Conservation (phyloP, 1,140 invertebrate species). For the Microplitis demolitor region DNA sequence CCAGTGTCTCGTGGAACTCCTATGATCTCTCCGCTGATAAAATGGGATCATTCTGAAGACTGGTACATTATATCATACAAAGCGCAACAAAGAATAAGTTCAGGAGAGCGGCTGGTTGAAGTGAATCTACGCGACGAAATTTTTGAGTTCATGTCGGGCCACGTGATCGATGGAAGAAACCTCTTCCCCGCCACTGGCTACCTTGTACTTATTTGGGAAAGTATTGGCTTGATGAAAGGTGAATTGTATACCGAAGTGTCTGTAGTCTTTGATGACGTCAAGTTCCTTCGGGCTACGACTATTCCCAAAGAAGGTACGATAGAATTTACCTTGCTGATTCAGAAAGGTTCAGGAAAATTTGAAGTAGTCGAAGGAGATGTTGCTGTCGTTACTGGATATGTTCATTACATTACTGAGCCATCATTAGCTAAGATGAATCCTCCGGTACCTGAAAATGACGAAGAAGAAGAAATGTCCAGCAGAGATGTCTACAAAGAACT, state of each 20-base stretch:
- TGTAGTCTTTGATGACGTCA: constrained; percentile 86
- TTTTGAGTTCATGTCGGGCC: constrained; percentile 79
- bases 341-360: constrained; percentile 67
- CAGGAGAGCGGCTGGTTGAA: constrained; percentile 67
- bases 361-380: constrained; percentile 75
- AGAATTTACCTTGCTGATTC: constrained; percentile 80
- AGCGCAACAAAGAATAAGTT: constrained; percentile 67
- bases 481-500: constrained; percentile 94
- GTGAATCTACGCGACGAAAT: constrained; percentile 71
- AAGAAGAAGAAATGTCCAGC: constrained; percentile 56
- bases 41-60: constrained; percentile 89
- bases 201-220: constrained; percentile 84
- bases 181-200: constrained; percentile 91
- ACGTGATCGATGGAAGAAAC: constrained; percentile 86
- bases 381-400: constrained; percentile 78
- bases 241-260: constrained; percentile 74
- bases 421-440: constrained; percentile 44
- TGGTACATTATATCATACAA: constrained; percentile 71
- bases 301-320: constrained; percentile 72
- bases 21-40: constrained; percentile 72
- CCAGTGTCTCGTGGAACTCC: constrained; percentile 77
- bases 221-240: constrained; percentile 77
- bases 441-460: constrained; percentile 19
- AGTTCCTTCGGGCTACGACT: constrained; percentile 82
- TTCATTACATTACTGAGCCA: constrained; percentile 63